Evolutionary conservation across 1,140 invertebrate genomes (phyloP).

Genomic region (Polypedilum vanderplanki): DNA sequence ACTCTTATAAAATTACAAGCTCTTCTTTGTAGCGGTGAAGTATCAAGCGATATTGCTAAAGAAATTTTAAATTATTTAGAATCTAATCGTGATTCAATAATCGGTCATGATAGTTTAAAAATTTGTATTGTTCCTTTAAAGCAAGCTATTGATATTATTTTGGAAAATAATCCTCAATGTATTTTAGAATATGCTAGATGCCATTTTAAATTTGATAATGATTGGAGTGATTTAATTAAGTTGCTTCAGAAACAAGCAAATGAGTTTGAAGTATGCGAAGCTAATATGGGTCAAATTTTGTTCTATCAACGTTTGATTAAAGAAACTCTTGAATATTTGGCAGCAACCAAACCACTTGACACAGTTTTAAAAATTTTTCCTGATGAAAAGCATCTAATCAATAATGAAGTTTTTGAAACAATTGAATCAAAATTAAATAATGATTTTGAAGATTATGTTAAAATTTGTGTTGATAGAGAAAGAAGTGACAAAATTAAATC

Average conservation of each 20-base stretch:
- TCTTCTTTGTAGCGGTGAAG: not conserved
- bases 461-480: not conserved
- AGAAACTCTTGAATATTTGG: not conserved
- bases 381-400: constrained; percentile 1
- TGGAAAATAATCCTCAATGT: not conserved
- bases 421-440: not conserved
- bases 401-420: constrained; percentile 11
- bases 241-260: not conserved
- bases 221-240: constrained; percentile 21
- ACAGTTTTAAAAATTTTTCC: not conserved
- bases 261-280: not conserved
- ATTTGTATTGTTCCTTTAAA: not conserved
- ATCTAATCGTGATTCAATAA: not conserved
- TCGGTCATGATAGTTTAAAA: not conserved
- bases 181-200: constrained; percentile 15
- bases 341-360: not conserved
- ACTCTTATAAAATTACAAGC: constrained; percentile 1
- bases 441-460: constrained; percentile 6
- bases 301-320: not conserved
- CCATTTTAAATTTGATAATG: constrained; percentile 13
- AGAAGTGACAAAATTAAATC: constrained; percentile 1
- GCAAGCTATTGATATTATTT: not conserved
- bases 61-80: not conserved
- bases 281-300: not conserved
- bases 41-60: not conserved